A percentile compares a stretch with the other conserved stretches of the same genome.
Conservation (phyloP, 2,888 invertebrate species). For the Hedya salicella region DNA sequence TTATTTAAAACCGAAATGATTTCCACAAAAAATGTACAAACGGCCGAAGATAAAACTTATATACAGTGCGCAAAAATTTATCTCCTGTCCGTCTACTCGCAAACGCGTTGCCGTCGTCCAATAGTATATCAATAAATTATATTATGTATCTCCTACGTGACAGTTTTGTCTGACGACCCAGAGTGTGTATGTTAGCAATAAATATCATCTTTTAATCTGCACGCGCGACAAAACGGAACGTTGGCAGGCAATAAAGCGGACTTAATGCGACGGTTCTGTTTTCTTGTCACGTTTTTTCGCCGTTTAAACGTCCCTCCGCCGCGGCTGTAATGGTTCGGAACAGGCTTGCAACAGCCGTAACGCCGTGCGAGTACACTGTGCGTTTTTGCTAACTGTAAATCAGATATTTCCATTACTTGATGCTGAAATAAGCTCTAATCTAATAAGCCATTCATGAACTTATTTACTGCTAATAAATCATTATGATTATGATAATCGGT, state of each 20-base stretch:
- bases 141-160: constrained; percentile 44
- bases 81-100: constrained; percentile 22
- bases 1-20: background rate
- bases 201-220: constrained; percentile 75
- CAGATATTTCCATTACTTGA: background rate
- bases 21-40: background rate
- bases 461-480: no score
- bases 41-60: background rate
- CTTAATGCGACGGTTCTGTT: constrained; percentile 74
- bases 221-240: constrained; percentile 68
- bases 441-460: no score
- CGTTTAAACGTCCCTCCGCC: constrained; percentile 71
- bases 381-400: constrained; percentile 28
- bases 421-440: no score
- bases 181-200: constrained; percentile 50
- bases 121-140: constrained; percentile 44
- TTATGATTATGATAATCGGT: no score
- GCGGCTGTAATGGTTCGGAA: constrained; percentile 43
- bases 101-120: constrained; percentile 35
- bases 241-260: constrained; percentile 72
- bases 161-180: constrained; percentile 39
- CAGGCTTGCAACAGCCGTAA: constrained; percentile 42
- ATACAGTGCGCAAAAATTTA: constrained; percentile 22
- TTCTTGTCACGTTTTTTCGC: constrained; percentile 80
- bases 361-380: constrained; percentile 31